A percentile compares a stretch with the other conserved stretches of the same genome.
Evolutionary conservation across 2,888 invertebrate species (phyloP).

Genomic region (Chrysolina oricalcia): DNA sequence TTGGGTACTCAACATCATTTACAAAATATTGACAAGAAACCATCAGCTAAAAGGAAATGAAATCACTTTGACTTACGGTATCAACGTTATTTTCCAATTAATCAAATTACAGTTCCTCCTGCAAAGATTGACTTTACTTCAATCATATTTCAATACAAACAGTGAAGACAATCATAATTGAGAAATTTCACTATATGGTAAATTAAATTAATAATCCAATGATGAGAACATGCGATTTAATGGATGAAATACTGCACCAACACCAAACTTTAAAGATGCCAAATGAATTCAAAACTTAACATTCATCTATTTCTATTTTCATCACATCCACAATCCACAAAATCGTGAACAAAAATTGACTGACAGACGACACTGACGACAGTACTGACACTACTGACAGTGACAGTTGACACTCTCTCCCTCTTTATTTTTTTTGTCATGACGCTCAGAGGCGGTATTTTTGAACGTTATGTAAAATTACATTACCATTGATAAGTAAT

Average conservation of each 20-base stretch:
- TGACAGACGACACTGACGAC: not conserved
- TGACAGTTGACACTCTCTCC: too few relatives aligned
- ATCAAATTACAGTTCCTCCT: not conserved
- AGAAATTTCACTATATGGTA: too few relatives aligned
- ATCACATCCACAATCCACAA: not conserved
- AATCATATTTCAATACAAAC: constrained; percentile 6
- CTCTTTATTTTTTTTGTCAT: too few relatives aligned
- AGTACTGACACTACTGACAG: not conserved
- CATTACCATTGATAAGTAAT: too few relatives aligned
- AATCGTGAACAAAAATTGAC: not conserved
- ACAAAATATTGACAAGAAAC: not conserved
- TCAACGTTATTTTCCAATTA: not conserved
- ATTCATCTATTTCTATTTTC: constrained; percentile 4
- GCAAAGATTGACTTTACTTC: not conserved
- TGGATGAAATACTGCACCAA: not conserved
- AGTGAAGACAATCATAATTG: not conserved
- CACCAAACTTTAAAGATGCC: not conserved
- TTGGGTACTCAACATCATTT: not conserved
- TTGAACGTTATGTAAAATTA: too few relatives aligned
- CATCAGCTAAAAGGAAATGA: not conserved
- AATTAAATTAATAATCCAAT: too few relatives aligned
- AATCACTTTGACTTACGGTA: not conserved
- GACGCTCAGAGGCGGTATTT: too few relatives aligned
- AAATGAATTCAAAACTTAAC: too few relatives aligned
- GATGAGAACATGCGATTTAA: too few relatives aligned